Evolutionary conservation across 2,113 vertebrate species (phyloP).

Genomic region (Oceanites oceanicus): DNA sequence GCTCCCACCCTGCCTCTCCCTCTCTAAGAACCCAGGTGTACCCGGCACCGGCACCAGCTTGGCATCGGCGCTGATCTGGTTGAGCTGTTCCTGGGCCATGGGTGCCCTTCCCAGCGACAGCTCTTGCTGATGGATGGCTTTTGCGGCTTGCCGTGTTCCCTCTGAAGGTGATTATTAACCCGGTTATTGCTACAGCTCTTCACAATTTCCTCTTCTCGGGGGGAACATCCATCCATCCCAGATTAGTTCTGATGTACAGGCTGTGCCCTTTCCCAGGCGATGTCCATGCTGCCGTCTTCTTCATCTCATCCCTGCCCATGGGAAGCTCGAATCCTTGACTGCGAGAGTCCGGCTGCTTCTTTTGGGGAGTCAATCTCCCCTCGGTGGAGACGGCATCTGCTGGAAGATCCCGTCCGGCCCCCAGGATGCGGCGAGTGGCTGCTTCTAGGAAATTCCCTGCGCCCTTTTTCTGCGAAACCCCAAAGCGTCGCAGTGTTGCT

Average conservation of each 20-base stretch:
- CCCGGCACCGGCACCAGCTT: neutral
- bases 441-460: slow-evolving; percentile 29
- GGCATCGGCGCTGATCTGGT: neutral
- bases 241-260: neutral
- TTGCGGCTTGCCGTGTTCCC: neutral
- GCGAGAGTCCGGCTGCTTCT: rapidly evolving
- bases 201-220: neutral
- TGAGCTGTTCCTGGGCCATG: neutral
- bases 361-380: neutral
- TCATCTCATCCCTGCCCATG: rapidly evolving
- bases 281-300: neutral
- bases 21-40: neutral
- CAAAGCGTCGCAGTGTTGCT: rapidly evolving
- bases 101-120: neutral
- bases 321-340: neutral
- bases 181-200: neutral
- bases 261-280: neutral
- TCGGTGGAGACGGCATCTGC: rapidly evolving
- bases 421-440: rapidly evolving
- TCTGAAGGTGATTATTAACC: slow-evolving; percentile 26
- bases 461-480: neutral
- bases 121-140: slow-evolving; percentile 10
- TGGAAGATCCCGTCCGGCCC: neutral
- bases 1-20: neutral
- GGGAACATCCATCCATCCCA: neutral